Conservation (phyloP, 2,888 invertebrate species). For the Meta bourneti region DNA sequence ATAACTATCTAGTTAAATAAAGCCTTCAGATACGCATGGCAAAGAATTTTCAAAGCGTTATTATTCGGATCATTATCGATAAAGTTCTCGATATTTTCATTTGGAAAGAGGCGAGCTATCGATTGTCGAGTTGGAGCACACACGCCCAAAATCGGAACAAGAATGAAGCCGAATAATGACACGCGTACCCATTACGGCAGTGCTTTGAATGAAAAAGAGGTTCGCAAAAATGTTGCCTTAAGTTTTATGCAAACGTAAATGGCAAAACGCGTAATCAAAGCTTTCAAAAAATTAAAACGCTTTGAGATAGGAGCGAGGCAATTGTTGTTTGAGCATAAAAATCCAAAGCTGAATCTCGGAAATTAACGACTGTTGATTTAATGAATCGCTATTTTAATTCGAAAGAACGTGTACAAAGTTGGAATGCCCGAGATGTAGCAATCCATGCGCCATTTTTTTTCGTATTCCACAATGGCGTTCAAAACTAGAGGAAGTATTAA, state of each 20-base stretch:
- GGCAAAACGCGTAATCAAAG: too few species aligned
- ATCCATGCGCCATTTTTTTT: too few species aligned
- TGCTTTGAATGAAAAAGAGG: background rate
- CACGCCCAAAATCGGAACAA: background rate
- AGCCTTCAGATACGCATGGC: background rate
- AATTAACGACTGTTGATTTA: too few species aligned
- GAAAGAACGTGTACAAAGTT: too few species aligned
- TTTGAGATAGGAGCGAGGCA: too few species aligned
- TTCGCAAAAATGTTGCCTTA: background rate
- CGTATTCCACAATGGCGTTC: too few species aligned
- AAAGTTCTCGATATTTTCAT: background rate
- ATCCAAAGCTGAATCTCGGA: too few species aligned
- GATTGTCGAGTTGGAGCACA: background rate
- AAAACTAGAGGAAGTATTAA: too few species aligned
- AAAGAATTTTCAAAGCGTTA: background rate
- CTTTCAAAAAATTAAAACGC: too few species aligned
- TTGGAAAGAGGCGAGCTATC: background rate
- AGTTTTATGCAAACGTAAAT: background rate
- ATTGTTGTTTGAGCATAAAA: too few species aligned
- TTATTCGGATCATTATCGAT: background rate
- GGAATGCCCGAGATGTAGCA: too few species aligned
- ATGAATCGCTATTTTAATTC: too few species aligned
- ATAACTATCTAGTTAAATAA: constrained; percentile 1
- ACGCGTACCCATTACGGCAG: background rate
- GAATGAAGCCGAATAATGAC: background rate